phyloP scores from a whole-genome alignment of 2,113 vertebrate species.

The Oncorhynchus clarkii region DNA sequence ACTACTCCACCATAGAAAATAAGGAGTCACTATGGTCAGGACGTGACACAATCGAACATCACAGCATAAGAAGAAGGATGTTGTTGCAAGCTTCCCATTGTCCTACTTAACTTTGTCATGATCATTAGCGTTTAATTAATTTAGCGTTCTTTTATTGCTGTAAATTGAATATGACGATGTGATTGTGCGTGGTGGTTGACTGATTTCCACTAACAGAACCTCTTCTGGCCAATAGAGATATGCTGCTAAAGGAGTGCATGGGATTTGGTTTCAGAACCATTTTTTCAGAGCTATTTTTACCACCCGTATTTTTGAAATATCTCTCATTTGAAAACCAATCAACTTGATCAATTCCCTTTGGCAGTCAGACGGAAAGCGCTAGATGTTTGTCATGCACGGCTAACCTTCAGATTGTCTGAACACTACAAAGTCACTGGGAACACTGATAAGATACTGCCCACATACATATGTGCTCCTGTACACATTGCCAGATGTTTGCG shows the following conservation, averaged over 20 bases:
- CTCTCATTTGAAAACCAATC: no score
- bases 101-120: no score
- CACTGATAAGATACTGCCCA: constrained; percentile 40
- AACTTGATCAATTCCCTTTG: not conserved
- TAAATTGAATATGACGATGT: constrained; percentile 26
- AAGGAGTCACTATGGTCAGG: no score
- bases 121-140: no score
- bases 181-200: not conserved
- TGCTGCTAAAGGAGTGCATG: not conserved
- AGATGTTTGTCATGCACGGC: not conserved
- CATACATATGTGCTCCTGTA: not conserved
- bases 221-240: not conserved
- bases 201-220: constrained; percentile 1
- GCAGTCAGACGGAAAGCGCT: constrained; percentile 18
- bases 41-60: no score
- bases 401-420: constrained; percentile 42
- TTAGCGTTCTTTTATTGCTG: not conserved
- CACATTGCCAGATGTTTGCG: not conserved
- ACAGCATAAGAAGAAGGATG: no score
- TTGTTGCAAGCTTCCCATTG: no score
- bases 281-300: constrained; percentile 23
- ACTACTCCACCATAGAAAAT: no score
- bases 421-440: constrained; percentile 15
- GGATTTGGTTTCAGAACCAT: constrained; percentile 2
- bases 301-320: not conserved